Percentiles rank a stretch among this genome's conserved stretches.
These are phyloP conservation scores for Stichodactyla helianthus DNA, from an alignment of 64 coral and sea anemone genomes.

Conservation along the genomic window DNA sequence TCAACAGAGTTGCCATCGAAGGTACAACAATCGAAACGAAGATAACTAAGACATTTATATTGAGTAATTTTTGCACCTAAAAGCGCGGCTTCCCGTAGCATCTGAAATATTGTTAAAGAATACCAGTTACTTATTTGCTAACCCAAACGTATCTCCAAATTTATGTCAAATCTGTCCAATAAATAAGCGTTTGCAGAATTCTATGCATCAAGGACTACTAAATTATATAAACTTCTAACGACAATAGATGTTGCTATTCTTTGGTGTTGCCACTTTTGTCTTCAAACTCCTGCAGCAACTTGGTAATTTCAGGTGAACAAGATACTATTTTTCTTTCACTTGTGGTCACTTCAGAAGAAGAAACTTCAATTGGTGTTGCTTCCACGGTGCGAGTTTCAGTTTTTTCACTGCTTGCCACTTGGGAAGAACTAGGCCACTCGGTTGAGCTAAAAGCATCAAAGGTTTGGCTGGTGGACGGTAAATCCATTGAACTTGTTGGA, in stretches of 20 bases:
- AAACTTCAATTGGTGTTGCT: neutral
- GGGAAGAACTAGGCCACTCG: neutral
- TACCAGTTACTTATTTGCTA: no score
- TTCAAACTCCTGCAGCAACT: slow-evolving; percentile 2
- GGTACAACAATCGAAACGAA: no score
- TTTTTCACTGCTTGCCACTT: neutral
- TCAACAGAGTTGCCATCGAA: no score
- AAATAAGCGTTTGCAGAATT: neutral
- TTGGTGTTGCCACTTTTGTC: neutral
- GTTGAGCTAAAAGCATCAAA: neutral
- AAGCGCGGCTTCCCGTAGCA: no score
- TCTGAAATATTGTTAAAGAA: no score
- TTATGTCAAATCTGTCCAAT: neutral
- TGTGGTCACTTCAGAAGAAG: neutral
- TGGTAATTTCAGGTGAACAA: slow-evolving; percentile 17
- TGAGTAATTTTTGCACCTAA: no score
- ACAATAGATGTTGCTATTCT: neutral
- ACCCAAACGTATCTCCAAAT: no score
- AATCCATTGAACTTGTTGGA: neutral
- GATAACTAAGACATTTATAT: no score
- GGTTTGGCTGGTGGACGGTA: neutral
- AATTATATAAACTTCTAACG: neutral
- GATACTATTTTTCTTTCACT: neutral
- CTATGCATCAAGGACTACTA: neutral
- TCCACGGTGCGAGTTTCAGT: neutral